Conservation (phyloP, 2,797 vertebrate species). For the Harpagifer antarcticus region DNA sequence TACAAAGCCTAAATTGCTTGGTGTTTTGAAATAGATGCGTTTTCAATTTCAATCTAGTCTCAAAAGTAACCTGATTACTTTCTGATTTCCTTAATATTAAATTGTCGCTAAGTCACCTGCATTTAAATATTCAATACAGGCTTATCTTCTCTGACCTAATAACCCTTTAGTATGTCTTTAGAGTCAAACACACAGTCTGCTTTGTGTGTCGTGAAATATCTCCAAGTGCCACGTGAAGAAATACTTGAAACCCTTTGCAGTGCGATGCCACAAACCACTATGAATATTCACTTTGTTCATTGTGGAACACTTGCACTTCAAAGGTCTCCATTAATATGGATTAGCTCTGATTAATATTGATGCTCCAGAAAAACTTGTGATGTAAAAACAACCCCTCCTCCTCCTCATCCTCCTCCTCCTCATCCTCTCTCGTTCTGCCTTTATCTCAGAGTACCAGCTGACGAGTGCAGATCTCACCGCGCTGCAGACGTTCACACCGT, state of each 20-base stretch:
- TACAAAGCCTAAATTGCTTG: too few relatives aligned
- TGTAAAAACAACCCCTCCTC: conserved; percentile 68
- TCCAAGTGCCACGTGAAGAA: conserved; percentile 14
- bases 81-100: too few relatives aligned
- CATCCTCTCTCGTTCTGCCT: conserved; percentile 39
- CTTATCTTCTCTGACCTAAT: too few relatives aligned
- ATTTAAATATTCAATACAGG: too few relatives aligned
- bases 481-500: conserved; percentile 94
- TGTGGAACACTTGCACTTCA: conserved; percentile 78
- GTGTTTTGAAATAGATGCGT: too few relatives aligned
- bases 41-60: too few relatives aligned
- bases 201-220: conserved; percentile 34
- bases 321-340: conserved; percentile 82
- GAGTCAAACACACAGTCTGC: conserved; percentile 6
- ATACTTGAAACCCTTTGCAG: conserved; percentile 31
- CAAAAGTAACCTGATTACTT: too few relatives aligned
- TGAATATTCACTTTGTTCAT: conserved; percentile 84
- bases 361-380: conserved; percentile 77
- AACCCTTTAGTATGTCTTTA: too few relatives aligned
- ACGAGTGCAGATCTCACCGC: conserved; percentile 95
- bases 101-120: too few relatives aligned
- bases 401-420: background rate
- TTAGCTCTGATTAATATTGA: conserved; percentile 79
- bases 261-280: conserved; percentile 60
- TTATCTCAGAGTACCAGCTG: conserved; percentile 94